Evolutionary conservation across 2,113 vertebrate genomes (phyloP).

Genomic region (Ptilonorhynchus violaceus): DNA sequence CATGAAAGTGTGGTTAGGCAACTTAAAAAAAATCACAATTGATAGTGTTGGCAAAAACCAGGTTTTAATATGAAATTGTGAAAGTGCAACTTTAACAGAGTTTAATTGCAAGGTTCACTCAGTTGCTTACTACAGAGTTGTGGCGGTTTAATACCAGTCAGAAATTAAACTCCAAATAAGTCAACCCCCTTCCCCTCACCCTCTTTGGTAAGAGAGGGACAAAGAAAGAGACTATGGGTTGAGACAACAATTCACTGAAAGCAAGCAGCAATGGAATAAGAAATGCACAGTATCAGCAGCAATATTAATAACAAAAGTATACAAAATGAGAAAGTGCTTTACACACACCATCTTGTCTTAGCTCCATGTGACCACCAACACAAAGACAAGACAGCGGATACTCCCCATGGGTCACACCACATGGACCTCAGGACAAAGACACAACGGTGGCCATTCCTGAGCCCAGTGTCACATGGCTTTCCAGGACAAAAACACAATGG

Average conservation of each 20-base stretch:
- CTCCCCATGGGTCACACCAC: background rate
- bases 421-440: background rate
- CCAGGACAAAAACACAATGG: rapidly evolving
- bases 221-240: background rate
- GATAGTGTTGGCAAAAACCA: background rate
- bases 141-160: background rate
- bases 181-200: background rate
- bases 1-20: background rate
- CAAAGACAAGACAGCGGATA: background rate
- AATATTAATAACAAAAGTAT: background rate
- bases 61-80: background rate
- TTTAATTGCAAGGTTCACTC: background rate
- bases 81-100: background rate
- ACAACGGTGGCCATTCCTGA: background rate
- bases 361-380: rapidly evolving
- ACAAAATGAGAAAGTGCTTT: background rate
- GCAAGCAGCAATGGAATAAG: background rate
- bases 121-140: background rate
- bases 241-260: background rate
- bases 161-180: background rate
- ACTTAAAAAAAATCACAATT: background rate
- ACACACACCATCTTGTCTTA: background rate
- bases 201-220: background rate
- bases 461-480: background rate
- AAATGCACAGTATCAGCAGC: background rate